Conservation (phyloP, 2,113 vertebrate species). For the Polypterus bichir region DNA sequence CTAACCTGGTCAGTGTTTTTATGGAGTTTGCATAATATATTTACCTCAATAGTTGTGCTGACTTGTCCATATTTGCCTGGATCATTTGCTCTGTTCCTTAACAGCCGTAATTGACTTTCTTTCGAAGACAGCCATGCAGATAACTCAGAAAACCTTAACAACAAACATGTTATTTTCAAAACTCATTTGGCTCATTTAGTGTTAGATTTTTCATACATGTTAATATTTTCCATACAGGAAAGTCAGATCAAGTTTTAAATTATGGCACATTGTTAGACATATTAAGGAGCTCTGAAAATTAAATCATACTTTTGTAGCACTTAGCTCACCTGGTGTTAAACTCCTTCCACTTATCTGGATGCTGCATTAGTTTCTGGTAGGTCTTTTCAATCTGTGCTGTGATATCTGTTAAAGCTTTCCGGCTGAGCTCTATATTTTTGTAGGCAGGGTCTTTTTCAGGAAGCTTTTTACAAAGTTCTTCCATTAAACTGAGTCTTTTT, state of each 20-base stretch:
- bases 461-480: constrained; percentile 75
- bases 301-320: too few relatives aligned
- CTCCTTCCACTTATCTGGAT: constrained; percentile 77
- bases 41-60: constrained; percentile 56
- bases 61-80: constrained; percentile 50
- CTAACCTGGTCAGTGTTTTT: too few relatives aligned
- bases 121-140: constrained; percentile 68
- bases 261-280: too few relatives aligned
- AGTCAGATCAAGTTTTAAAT: too few relatives aligned
- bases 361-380: constrained; percentile 54
- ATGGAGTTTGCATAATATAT: not conserved
- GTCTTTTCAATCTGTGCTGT: constrained; percentile 52
- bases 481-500: constrained; percentile 70
- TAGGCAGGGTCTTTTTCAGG: constrained; percentile 65
- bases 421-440: constrained; percentile 43
- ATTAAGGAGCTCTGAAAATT: too few relatives aligned
- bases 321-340: constrained; percentile 62
- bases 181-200: too few relatives aligned
- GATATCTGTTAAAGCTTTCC: constrained; percentile 52
- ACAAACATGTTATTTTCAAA: not conserved
- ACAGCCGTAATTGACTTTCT: constrained; percentile 52
- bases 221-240: too few relatives aligned
- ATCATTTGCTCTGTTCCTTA: constrained; percentile 46
- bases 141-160: constrained; percentile 65
- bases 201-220: too few relatives aligned